These are phyloP conservation scores for Listrodromus nycthemerus DNA, from an alignment of 2,888 invertebrate genomes.

Conservation along the genomic window DNA sequence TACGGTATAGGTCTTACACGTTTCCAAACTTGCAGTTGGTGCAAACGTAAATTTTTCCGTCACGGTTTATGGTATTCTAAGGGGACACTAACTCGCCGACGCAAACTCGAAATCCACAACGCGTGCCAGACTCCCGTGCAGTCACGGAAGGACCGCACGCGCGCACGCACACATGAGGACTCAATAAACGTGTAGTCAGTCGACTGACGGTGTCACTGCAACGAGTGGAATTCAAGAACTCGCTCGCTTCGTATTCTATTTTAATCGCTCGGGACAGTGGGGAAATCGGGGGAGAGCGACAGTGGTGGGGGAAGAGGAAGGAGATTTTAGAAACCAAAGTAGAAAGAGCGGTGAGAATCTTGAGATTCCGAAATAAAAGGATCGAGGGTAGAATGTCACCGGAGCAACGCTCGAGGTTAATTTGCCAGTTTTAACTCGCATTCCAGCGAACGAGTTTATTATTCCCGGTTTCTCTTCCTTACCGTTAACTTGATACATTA, in stretches of 20 bases:
- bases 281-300: no score
- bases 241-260: slow-evolving; percentile 45
- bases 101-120: neutral
- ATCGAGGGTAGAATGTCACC: slow-evolving; percentile 32
- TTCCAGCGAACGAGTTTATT: slow-evolving; percentile 56
- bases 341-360: slow-evolving; percentile 40
- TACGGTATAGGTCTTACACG: neutral
- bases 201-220: slow-evolving; percentile 41
- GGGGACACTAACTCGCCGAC: neutral
- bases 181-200: slow-evolving; percentile 31
- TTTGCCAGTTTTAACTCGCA: slow-evolving; percentile 64
- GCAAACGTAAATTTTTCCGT: neutral
- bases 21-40: neutral
- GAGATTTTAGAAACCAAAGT: neutral
- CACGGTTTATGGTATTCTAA: slow-evolving; percentile 2
- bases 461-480: slow-evolving; percentile 33
- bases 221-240: slow-evolving; percentile 57
- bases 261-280: slow-evolving; percentile 37
- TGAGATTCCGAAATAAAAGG: slow-evolving; percentile 55
- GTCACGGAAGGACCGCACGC: slow-evolving; percentile 20
- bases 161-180: slow-evolving; percentile 20
- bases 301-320: no score
- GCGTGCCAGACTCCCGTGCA: slow-evolving; percentile 22
- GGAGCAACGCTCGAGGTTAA: slow-evolving; percentile 58
- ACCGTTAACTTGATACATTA: slow-evolving; percentile 57